Conservation (phyloP, 2,113 vertebrate genomes). For the Muntiacus muntjak region DNA sequence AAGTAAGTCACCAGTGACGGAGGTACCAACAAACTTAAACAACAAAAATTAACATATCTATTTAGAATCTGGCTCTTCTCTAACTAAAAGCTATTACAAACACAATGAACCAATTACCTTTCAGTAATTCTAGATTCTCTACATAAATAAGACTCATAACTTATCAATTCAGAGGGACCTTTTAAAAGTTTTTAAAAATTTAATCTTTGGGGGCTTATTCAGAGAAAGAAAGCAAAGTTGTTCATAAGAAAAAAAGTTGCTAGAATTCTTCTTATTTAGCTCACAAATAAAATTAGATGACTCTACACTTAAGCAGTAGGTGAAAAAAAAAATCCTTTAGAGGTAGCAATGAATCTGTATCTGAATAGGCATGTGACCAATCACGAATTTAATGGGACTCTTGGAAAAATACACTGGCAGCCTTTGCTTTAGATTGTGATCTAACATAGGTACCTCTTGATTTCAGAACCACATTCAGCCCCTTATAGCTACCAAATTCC, state of each 20-base stretch:
- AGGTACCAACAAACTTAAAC: constrained; percentile 13
- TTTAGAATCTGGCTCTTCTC: neutral
- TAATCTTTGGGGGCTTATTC: neutral
- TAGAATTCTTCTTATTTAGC: neutral
- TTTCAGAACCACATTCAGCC: constrained; percentile 19
- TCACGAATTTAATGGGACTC: neutral
- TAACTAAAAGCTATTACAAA: constrained; percentile 13
- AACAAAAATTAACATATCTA: neutral
- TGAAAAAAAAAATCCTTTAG: neutral
- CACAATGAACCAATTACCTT: neutral
- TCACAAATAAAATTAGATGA: constrained; percentile 42
- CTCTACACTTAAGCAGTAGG: neutral
- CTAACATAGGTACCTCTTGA: neutral
- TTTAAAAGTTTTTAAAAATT: constrained; percentile 2
- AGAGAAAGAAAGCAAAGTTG: neutral
- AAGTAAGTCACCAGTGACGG: neutral
- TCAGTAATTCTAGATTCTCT: neutral
- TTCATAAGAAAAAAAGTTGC: constrained; percentile 29
- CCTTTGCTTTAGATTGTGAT: neutral
- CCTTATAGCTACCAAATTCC: neutral
- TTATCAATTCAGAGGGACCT: neutral
- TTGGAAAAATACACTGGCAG: constrained; percentile 25
- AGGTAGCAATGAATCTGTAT: neutral
- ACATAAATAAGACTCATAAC: constrained; percentile 1
- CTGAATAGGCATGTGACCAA: neutral